Evolutionary conservation across 2,797 vertebrate species (phyloP).

Genomic region (Loris lydekkerianus): DNA sequence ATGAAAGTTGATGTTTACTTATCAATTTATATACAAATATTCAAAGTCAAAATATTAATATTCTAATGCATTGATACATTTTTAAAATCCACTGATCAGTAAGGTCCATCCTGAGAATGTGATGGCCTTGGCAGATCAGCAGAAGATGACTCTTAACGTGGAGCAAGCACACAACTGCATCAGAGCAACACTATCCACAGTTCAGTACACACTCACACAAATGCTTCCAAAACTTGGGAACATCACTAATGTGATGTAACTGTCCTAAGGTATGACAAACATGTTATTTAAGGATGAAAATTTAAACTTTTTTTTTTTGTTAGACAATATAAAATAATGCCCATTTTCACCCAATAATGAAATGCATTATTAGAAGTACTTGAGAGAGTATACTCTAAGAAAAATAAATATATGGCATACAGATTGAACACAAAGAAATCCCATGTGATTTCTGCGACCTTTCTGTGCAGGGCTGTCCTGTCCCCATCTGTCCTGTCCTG

Average conservation of each 20-base stretch:
- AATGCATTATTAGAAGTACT: background rate
- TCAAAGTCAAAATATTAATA: background rate
- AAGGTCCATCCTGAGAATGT: background rate
- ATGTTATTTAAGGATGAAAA: background rate
- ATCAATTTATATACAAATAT: background rate
- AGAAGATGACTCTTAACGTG: background rate
- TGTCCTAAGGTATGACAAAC: background rate
- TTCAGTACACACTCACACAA: background rate
- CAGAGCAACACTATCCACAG: rapidly evolving
- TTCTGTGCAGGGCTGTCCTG: too few species aligned
- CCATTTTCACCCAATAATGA: background rate
- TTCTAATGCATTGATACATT: background rate
- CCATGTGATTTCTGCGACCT: background rate
- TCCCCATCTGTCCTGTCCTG: too few species aligned
- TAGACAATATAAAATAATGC: background rate
- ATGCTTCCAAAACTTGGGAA: background rate
- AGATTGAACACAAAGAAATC: background rate
- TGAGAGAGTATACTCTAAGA: background rate
- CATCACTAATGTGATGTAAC: background rate
- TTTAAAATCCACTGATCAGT: background rate
- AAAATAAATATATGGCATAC: background rate
- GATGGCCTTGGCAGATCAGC: background rate
- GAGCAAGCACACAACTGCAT: rapidly evolving
- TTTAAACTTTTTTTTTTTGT: background rate
- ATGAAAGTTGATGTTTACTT: background rate